Base-by-base conservation (phyloP, 2,797 vertebrate genomes). In the Mormyrus hasselquistii region DNA sequence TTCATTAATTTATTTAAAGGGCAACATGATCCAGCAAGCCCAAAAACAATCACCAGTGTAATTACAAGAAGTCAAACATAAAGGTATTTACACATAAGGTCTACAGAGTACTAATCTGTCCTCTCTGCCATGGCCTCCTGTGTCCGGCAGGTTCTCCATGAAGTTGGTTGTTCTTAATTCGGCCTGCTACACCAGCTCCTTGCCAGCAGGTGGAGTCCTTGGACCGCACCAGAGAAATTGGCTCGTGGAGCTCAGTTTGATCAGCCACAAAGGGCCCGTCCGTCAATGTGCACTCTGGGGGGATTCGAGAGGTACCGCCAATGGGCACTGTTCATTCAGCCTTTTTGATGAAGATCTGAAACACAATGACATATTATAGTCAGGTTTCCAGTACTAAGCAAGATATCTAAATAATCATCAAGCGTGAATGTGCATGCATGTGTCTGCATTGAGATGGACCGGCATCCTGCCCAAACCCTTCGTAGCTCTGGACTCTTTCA, bases 281-380 rank as follows among this genome's bases (percentile, higher is more conserved):
- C 90, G 91, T 90, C 90, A 88, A 62, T 73, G 52, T 90, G 89
- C 79, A 89, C 91, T 89, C 62, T 47, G 76, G 76, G 44, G 91
- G 90, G 91, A 85, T 89, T 89, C 88, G 89, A 93, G 92, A 95
- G 94, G 93, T 94, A 91, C 92, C 90, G 50, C 86, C 89, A 88
- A 76, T 82, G 88, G 90, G 90, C 90, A 52, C 44, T 49, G 86
- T 88, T 96, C 95, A 96, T 90, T 96, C 96, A 0, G 94, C 94
- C 91, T 97, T 97, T 94, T 95, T 97, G 90, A 96, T 96, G 92
- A 97, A 97, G 92, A 97, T 95, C 96, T 97, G 94, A 38, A 85
- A 89, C n/a, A 89, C 49, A 53, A 83, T 7, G 62, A 47, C 65
- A 44, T 41, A 41, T 44, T 47, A 47, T 16, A 49, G 8, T 34